Conservation (phyloP, 2,888 invertebrate genomes). For the Scaptomyza parva region DNA sequence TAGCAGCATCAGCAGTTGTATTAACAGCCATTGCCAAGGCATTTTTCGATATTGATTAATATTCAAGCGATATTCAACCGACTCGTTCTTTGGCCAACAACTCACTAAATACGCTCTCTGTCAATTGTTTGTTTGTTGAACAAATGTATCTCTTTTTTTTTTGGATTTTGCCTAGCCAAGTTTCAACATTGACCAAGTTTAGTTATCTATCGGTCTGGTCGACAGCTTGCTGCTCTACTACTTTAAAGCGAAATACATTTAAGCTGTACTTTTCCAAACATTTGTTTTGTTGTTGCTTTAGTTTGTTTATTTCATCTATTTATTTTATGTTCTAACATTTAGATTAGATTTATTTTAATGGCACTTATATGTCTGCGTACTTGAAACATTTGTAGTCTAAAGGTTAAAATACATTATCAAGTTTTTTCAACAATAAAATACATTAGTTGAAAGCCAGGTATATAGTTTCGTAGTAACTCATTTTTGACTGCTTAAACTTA, state of each 20-base stretch:
- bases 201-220: conserved; percentile 17
- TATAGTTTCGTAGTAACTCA: too few relatives aligned
- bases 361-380: conserved; percentile 3
- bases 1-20: conserved; percentile 23
- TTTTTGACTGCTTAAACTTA: too few relatives aligned
- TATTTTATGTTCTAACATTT: conserved; percentile 27
- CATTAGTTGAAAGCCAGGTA: too few relatives aligned
- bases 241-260: background rate
- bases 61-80: conserved; percentile 44
- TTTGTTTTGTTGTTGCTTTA: conserved; percentile 1
- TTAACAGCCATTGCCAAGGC: conserved; percentile 45
- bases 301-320: conserved; percentile 36
- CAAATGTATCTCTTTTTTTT: conserved; percentile 24
- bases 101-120: conserved; percentile 58
- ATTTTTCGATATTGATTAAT: conserved; percentile 17
- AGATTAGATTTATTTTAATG: conserved; percentile 18
- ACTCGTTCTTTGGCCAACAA: conserved; percentile 63
- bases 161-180: conserved; percentile 48
- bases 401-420: conserved; percentile 3
- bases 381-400: conserved; percentile 2
- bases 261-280: background rate
- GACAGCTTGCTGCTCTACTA: conserved; percentile 32
- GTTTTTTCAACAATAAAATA: too few relatives aligned
- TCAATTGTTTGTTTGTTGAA: conserved; percentile 52
- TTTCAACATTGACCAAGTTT: conserved; percentile 78